These are phyloP conservation scores for Camelus bactrianus DNA, from an alignment of 2,113 vertebrate genomes.

Conservation along the genomic window DNA sequence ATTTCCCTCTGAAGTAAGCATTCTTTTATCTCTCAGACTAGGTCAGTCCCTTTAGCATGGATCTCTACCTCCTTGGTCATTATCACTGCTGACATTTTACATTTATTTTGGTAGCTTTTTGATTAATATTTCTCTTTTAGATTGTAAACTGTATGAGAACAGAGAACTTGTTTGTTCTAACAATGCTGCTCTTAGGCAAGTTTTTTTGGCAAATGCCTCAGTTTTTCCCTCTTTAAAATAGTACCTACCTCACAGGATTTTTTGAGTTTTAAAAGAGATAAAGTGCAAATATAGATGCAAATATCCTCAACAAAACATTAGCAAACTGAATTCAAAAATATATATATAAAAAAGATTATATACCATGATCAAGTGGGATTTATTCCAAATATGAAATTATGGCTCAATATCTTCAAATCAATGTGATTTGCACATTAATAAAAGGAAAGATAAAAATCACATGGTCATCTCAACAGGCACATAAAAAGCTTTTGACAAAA, in stretches of 20 bases:
- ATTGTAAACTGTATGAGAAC: neutral
- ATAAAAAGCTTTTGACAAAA: no score
- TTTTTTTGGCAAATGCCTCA: neutral
- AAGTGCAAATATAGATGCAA: neutral
- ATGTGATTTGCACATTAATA: no score
- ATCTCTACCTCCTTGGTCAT: neutral
- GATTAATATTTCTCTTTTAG: neutral
- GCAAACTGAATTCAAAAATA: no score
- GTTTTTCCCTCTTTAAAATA: neutral
- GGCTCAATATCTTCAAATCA: no score
- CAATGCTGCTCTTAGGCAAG: neutral
- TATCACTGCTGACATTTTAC: neutral
- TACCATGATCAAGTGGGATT: no score
- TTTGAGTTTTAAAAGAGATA: neutral
- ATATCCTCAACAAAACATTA: no score
- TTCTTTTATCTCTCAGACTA: neutral
- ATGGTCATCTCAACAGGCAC: no score
- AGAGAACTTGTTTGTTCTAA: neutral
- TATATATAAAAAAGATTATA: no score
- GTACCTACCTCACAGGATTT: neutral
- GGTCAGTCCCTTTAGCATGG: neutral
- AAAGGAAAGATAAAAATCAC: no score
- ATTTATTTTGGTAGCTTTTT: neutral
- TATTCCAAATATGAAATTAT: no score
- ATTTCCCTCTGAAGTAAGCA: neutral